Percentiles rank a stretch among this genome's conserved stretches.
phyloP scores from a whole-genome alignment of 2,888 invertebrate genomes.

The Nymphalis urticae region DNA sequence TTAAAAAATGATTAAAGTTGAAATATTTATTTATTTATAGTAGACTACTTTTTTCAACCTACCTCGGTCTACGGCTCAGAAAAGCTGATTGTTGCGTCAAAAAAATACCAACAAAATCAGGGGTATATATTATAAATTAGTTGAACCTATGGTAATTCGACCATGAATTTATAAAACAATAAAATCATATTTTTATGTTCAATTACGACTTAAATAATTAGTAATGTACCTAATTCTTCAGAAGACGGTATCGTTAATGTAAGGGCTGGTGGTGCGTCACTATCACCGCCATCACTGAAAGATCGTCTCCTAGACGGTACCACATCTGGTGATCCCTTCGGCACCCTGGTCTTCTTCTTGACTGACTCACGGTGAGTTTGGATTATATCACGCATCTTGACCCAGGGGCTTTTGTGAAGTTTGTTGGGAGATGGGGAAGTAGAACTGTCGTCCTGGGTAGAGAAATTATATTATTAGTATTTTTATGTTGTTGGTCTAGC shows the following conservation, averaged over 20 bases:
- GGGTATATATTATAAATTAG: no score
- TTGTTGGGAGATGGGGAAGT: constrained; percentile 78
- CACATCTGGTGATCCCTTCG: constrained; percentile 69
- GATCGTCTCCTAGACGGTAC: constrained; percentile 67
- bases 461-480: background rate
- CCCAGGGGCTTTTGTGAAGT: constrained; percentile 87
- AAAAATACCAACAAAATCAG: no score
- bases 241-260: constrained; percentile 83
- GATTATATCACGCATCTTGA: constrained; percentile 89
- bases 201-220: background rate
- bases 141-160: no score
- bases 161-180: no score
- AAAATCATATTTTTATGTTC: no score
- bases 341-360: constrained; percentile 78
- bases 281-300: constrained; percentile 74
- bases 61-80: no score
- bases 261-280: constrained; percentile 75
- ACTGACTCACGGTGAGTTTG: constrained; percentile 86
- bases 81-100: no score
- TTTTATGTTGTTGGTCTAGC: background rate
- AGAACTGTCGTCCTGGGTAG: constrained; percentile 73
- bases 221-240: constrained; percentile 75
- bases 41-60: no score
- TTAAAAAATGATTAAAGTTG: no score
- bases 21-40: no score